Conservation (phyloP, 2,113 vertebrate species). For the Pseudopipra pipra region DNA sequence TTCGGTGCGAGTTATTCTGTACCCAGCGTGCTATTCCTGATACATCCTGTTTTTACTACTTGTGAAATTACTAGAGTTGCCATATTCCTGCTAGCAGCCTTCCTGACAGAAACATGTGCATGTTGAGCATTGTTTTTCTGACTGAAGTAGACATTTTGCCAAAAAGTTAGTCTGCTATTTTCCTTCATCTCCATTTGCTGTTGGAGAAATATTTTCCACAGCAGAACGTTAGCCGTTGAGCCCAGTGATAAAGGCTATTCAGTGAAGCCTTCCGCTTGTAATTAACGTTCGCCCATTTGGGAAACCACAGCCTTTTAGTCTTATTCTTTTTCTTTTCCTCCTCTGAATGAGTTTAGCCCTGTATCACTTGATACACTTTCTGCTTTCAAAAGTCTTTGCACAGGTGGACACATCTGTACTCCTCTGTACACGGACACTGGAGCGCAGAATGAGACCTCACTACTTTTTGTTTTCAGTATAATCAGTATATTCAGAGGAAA, state of each 20-base stretch:
- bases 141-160: not conserved
- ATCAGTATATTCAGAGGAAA: not conserved
- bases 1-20: not conserved
- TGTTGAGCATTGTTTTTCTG: not conserved
- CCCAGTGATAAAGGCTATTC: not conserved
- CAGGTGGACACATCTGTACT: not conserved
- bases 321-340: not conserved
- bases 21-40: not conserved
- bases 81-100: not conserved
- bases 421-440: rapidly evolving
- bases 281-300: not conserved
- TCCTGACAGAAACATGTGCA: not conserved
- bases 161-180: conserved; percentile 3
- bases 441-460: not conserved
- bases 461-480: not conserved
- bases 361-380: not conserved
- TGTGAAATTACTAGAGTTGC: not conserved
- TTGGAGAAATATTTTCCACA: conserved; percentile 37
- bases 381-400: not conserved
- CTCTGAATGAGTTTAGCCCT: not conserved
- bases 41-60: not conserved
- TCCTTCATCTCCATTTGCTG: conserved; percentile 3
- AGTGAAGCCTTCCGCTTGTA: not conserved
- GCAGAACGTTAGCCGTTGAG: not conserved
- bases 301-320: not conserved